Evolutionary conservation across 2,797 vertebrate species (phyloP).

Genomic region (Myotis daubentonii): DNA sequence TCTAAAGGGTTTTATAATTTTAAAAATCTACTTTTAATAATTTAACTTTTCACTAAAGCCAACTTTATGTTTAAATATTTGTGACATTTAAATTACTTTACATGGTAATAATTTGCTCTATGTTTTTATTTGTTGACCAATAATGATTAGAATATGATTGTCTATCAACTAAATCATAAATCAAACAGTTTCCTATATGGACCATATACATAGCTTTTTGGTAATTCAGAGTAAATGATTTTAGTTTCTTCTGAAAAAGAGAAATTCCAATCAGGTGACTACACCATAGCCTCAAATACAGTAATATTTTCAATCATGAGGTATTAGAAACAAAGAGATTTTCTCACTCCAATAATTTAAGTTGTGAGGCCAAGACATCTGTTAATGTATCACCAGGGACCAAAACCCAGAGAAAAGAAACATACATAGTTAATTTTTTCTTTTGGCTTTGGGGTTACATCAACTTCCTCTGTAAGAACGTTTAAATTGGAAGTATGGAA

Average conservation of each 20-base stretch:
- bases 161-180: not conserved
- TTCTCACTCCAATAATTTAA: constrained; percentile 92
- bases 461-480: constrained; percentile 75
- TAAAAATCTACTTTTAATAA: constrained; percentile 1
- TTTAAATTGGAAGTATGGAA: constrained; percentile 56
- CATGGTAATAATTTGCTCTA: not conserved
- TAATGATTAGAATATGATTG: not conserved
- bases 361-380: constrained; percentile 88
- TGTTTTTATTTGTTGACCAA: constrained; percentile 30
- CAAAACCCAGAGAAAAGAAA: constrained; percentile 75
- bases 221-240: constrained; percentile 61
- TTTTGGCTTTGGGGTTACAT: constrained; percentile 62
- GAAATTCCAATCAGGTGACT: constrained; percentile 78
- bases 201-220: constrained; percentile 80
- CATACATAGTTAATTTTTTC: constrained; percentile 62
- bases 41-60: constrained; percentile 40
- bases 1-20: constrained; percentile 2
- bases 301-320: constrained; percentile 83
- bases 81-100: not conserved
- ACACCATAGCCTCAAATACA: constrained; percentile 57
- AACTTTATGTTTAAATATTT: not conserved
- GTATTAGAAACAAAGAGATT: constrained; percentile 87
- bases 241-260: constrained; percentile 81
- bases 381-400: constrained; percentile 60
- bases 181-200: constrained; percentile 66